These are phyloP conservation scores for Brachystomella parvula DNA, from an alignment of 1,140 invertebrate genomes.

Conservation along the genomic window DNA sequence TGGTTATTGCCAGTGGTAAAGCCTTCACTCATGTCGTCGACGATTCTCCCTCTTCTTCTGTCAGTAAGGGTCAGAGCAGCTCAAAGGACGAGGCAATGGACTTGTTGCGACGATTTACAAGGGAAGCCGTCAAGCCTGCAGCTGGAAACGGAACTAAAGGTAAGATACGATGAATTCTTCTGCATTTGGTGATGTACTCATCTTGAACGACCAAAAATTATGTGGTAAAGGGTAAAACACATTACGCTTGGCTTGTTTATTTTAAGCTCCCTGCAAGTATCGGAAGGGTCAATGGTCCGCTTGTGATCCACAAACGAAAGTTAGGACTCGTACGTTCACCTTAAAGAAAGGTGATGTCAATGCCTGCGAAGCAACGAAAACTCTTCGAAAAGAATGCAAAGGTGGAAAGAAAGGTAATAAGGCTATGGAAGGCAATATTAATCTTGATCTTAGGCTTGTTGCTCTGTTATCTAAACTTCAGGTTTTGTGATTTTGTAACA, in stretches of 20 bases:
- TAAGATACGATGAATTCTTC: constrained; percentile 6
- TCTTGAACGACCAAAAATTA: neutral
- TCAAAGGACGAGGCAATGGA: constrained; percentile 13
- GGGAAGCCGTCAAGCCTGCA: constrained; percentile 21
- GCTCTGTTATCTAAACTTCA: neutral
- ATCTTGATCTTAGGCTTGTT: neutral
- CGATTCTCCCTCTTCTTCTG: no score
- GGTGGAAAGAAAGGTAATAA: constrained; percentile 20
- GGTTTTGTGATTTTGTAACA: neutral
- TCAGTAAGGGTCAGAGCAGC: no score
- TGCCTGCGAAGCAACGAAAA: constrained; percentile 69
- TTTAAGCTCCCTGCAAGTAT: constrained; percentile 61
- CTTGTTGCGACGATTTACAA: constrained; percentile 21
- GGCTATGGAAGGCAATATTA: no score
- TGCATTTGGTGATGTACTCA: neutral
- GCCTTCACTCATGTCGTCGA: no score
- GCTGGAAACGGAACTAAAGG: constrained; percentile 4
- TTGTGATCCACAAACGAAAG: constrained; percentile 71
- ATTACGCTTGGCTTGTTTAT: neutral
- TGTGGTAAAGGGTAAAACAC: neutral
- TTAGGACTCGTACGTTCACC: constrained; percentile 65
- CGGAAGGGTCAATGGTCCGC: constrained; percentile 74
- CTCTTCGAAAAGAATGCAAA: constrained; percentile 83
- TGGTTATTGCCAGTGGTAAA: no score
- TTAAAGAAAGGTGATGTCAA: constrained; percentile 70